These are phyloP conservation scores for Tromatobia lineatoria DNA, from an alignment of 2,888 invertebrate genomes.

Conservation along the genomic window DNA sequence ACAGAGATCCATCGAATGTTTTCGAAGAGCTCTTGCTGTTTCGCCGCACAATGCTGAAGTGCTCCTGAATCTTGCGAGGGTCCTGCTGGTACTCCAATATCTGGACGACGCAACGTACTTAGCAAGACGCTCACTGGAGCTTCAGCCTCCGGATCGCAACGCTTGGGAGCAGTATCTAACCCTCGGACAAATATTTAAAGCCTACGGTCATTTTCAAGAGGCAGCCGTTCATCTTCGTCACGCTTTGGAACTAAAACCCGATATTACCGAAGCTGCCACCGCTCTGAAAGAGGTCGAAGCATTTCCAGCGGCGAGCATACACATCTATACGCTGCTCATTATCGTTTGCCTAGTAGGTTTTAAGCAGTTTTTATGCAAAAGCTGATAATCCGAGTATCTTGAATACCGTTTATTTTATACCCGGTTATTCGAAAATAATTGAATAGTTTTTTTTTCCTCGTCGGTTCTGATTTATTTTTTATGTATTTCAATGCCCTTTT, in stretches of 20 bases:
- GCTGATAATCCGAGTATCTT: constrained; percentile 9
- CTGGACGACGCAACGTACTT: constrained; percentile 96
- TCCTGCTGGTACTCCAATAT: constrained; percentile 94
- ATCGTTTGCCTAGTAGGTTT: constrained; percentile 92
- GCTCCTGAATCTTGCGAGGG: constrained; percentile 93
- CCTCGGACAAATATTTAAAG: constrained; percentile 96
- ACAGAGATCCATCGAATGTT: constrained; percentile 95
- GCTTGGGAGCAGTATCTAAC: constrained; percentile 97
- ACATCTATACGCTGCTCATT: constrained; percentile 94
- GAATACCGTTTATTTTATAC: not conserved
- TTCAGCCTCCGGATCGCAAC: constrained; percentile 94
- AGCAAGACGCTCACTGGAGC: constrained; percentile 93
- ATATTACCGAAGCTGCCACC: constrained; percentile 92
- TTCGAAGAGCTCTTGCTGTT: constrained; percentile 93
- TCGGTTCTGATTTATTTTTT: too few species aligned
- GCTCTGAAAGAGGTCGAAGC: constrained; percentile 94
- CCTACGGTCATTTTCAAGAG: constrained; percentile 95
- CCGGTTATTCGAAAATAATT: not conserved
- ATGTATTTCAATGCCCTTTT: too few species aligned
- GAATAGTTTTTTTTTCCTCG: not conserved
- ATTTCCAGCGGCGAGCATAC: constrained; percentile 92
- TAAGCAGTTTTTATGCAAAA: not conserved
- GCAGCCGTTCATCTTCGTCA: constrained; percentile 94
- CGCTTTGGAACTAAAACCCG: constrained; percentile 93
- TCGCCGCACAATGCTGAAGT: constrained; percentile 96